phyloP scores from a whole-genome alignment of 2,888 invertebrate genomes.

The Cantharis rufa region DNA sequence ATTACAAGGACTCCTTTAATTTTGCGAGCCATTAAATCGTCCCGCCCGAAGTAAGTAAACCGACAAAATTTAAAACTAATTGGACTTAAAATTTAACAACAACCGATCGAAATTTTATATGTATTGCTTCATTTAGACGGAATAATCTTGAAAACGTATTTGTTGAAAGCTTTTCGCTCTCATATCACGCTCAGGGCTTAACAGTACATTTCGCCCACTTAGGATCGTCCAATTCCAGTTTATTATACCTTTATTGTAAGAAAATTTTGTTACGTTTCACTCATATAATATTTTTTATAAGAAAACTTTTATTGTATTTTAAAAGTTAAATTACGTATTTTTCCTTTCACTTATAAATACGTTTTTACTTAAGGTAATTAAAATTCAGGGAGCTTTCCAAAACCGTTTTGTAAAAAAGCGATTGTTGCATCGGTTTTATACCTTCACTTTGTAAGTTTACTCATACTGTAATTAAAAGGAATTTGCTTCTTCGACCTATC shows the following conservation, averaged over 20 bases:
- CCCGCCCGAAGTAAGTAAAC: not conserved
- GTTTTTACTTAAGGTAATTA: not conserved
- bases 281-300: not conserved
- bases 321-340: not conserved
- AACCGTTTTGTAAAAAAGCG: too few species aligned
- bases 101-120: constrained; percentile 10
- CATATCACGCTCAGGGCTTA: constrained; percentile 21
- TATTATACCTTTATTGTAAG: constrained; percentile 16
- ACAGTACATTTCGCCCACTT: constrained; percentile 22
- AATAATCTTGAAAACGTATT: constrained; percentile 17
- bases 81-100: constrained; percentile 11
- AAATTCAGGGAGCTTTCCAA: not conserved
- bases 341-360: not conserved
- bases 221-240: constrained; percentile 20
- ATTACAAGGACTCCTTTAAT: not conserved
- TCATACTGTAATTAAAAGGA: too few species aligned
- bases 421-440: too few species aligned
- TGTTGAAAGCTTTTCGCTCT: constrained; percentile 22
- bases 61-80: not conserved
- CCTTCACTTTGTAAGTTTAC: too few species aligned
- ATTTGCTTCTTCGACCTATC: too few species aligned
- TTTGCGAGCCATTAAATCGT: not conserved
- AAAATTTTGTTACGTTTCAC: constrained; percentile 12
- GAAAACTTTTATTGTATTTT: constrained; percentile 1
- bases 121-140: constrained; percentile 13